These are phyloP conservation scores for Drosophila anomalata DNA, from an alignment of 2,888 invertebrate species.

Conservation along the genomic window DNA sequence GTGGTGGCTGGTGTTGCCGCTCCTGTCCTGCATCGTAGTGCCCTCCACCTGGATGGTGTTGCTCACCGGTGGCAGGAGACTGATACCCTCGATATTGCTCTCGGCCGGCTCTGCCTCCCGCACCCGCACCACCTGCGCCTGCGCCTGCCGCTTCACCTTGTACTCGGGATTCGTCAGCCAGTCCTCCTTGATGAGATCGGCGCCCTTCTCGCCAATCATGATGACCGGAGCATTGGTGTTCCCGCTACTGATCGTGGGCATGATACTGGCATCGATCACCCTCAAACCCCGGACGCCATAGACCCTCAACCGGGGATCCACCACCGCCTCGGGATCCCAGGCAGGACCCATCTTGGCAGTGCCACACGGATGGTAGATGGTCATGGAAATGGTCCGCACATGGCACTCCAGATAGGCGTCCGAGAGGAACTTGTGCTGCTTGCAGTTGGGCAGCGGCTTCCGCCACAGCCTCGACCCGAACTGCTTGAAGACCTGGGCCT, in stretches of 20 bases:
- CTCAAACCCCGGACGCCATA: conserved; percentile 91
- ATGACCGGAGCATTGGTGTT: conserved; percentile 96
- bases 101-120: conserved; percentile 54
- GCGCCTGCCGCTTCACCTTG: conserved; percentile 62
- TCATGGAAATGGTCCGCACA: conserved; percentile 93
- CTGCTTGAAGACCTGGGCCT: conserved; percentile 91
- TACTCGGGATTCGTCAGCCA: conserved; percentile 86
- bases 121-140: background rate
- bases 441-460: conserved; percentile 91
- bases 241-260: conserved; percentile 94
- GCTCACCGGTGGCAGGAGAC: background rate
- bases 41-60: background rate
- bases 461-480: conserved; percentile 91
- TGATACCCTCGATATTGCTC: conserved; percentile 13
- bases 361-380: conserved; percentile 94
- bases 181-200: conserved; percentile 93
- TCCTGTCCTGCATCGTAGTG: background rate
- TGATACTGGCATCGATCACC: conserved; percentile 94
- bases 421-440: conserved; percentile 88
- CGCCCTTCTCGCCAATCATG: conserved; percentile 95
- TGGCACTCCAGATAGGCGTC: conserved; percentile 95
- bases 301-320: conserved; percentile 91
- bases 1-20: conserved; percentile 4
- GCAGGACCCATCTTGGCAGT: conserved; percentile 95
- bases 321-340: conserved; percentile 91